Base-by-base conservation (phyloP, 2,113 vertebrate genomes). In the Xyrauchen texanus region DNA sequence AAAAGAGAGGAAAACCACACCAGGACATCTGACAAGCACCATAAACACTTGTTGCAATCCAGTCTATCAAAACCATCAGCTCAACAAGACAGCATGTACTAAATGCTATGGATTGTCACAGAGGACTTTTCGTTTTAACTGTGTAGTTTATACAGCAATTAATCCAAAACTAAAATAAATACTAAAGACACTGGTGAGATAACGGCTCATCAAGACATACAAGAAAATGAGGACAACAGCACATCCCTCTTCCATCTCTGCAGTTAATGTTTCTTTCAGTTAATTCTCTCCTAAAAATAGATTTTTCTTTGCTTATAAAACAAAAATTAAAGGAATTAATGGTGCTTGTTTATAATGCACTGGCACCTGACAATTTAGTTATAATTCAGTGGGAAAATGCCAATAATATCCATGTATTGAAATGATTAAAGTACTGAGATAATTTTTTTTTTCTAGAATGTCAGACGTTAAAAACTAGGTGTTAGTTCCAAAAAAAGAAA, bases 331-430 rank as follows among this genome's bases (percentile, higher is more conserved):
- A 13, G 11, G 47, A 63, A 71, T 34, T 34, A 34, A 34, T 70
- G 42, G 55, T 62, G 72, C 53, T 76, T 66, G 6, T 80, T 76
- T 76, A 55, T 66, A 71, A 80, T 13, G 62, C 52, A 52, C 51
- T 46, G 13, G 11, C 76, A 76, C 3, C 10, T 53, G 67, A 53
- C 68, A 46, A 58, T 67, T 58, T 82, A 63, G 64, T 60, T 74
- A 7, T 53, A 21, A 72, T 51, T 66, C 34, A 13, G 64, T 68
- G 55, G 57, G 3, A 47, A 34, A 73, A 65, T 46, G 8, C 58
- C 72, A 62, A 55, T 67, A 62, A 61, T 78, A 55, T 74, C 58
- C 52, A 72, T 58, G 34, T 72, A 72, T 46, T 45, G 16, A 15
- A 75, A 68, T 65, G 7, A 53, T 57, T 79, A 46, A 63, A 79